Percentiles rank a stretch among this genome's conserved stretches.
These are phyloP conservation scores for Urosaurus nigricauda DNA, from an alignment of 2,797 vertebrate species.

Conservation along the genomic window DNA sequence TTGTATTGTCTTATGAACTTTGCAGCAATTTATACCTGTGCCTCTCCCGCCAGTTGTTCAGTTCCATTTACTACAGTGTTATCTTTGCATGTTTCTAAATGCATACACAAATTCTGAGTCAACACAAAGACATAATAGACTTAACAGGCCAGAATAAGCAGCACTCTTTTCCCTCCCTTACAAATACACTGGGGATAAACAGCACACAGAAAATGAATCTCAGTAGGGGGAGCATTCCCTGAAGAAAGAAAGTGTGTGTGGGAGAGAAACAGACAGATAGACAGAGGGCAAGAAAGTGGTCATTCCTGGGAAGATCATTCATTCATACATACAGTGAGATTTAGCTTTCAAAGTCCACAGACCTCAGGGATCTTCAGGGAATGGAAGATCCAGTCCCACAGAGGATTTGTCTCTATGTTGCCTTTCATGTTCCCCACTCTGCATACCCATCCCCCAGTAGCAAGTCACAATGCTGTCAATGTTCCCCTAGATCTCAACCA, in stretches of 20 bases:
- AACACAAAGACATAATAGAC: conserved; percentile 27
- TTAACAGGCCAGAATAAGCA: conserved; percentile 21
- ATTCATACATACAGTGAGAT: conserved; percentile 5
- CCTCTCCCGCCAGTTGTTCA: conserved; percentile 14
- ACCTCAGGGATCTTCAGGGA: conserved; percentile 9
- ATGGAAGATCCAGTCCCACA: neutral
- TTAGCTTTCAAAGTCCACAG: neutral
- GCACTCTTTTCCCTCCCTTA: neutral
- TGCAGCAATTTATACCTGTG: conserved; percentile 12
- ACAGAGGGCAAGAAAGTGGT: neutral
- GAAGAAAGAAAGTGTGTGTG: conserved; percentile 15
- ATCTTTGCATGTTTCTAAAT: conserved; percentile 35
- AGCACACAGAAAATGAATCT: conserved; percentile 30
- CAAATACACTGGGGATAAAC: neutral
- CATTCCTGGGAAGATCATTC: conserved; percentile 8
- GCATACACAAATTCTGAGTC: neutral
- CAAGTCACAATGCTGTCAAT: neutral
- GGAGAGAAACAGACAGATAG: neutral
- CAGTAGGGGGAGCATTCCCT: neutral
- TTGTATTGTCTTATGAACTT: conserved; percentile 29
- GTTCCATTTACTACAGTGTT: conserved; percentile 10
- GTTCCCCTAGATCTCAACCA: conserved; percentile 33
- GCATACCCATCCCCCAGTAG: neutral
- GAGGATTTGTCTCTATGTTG: conserved; percentile 24
- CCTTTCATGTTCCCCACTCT: conserved; percentile 22